phyloP scores from a whole-genome alignment of 2,888 invertebrate species.

The Oscheius sp. region DNA sequence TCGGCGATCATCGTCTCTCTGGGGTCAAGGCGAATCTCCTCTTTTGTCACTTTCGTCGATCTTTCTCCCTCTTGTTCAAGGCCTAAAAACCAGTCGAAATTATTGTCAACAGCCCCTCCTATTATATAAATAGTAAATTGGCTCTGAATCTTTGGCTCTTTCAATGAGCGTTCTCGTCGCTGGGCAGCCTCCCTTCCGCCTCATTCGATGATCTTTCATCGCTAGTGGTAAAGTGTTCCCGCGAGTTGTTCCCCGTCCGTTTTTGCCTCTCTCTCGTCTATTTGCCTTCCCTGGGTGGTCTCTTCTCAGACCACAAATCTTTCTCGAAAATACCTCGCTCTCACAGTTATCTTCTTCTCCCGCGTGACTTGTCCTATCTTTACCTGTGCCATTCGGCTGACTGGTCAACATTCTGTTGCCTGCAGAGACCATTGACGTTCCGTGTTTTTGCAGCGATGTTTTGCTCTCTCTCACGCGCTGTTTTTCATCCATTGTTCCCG shows the following conservation, averaged over 20 bases:
- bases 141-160: not conserved
- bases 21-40: too few species aligned
- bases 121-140: not conserved
- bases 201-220: not conserved
- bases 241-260: not conserved
- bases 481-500: constrained; percentile 2
- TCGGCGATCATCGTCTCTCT: too few species aligned
- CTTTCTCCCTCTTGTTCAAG: not conserved
- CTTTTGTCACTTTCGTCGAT: not conserved
- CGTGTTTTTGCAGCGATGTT: not conserved
- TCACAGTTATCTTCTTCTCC: not conserved
- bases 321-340: not conserved
- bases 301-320: not conserved
- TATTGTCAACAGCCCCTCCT: not conserved
- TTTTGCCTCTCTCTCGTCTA: not conserved
- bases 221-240: not conserved
- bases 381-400: not conserved
- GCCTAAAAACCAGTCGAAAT: not conserved
- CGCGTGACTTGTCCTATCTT: not conserved
- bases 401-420: constrained; percentile 15
- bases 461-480: constrained; percentile 1
- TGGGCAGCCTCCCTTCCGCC: not conserved
- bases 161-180: not conserved
- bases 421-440: constrained; percentile 8
- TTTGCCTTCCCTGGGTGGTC: constrained; percentile 5